These are phyloP conservation scores for Gobio gobio DNA, from an alignment of 2,113 vertebrate genomes.

Conservation along the genomic window DNA sequence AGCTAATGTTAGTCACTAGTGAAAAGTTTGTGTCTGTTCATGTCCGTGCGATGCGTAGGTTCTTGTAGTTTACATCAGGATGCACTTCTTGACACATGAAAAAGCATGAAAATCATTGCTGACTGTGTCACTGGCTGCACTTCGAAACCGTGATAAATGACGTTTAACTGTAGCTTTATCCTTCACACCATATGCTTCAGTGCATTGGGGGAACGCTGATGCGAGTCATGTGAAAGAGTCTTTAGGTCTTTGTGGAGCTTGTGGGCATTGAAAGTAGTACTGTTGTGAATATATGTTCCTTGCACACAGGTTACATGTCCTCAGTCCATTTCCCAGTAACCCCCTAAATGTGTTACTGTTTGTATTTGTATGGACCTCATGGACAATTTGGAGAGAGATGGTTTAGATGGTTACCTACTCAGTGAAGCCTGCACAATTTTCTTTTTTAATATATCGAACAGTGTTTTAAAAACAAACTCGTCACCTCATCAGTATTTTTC, in stretches of 20 bases:
- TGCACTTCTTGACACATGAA: too few species aligned
- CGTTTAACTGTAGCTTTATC: neutral
- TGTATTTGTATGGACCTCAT: neutral
- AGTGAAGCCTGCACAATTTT: constrained; percentile 20
- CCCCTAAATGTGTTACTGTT: constrained; percentile 11
- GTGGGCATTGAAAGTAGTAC: constrained; percentile 19
- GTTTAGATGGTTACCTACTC: neutral
- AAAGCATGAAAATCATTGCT: neutral
- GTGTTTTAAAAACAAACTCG: neutral
- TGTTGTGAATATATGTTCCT: constrained; percentile 25
- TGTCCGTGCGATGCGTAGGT: neutral
- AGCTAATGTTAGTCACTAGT: neutral
- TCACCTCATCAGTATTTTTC: neutral
- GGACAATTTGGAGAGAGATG: neutral
- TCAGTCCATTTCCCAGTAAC: neutral
- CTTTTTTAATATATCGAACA: constrained; percentile 1
- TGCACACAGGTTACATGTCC: constrained; percentile 16
- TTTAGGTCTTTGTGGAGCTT: constrained; percentile 2
- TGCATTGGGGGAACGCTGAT: neutral
- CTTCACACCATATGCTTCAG: neutral
- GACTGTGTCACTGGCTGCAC: neutral
- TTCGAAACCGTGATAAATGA: neutral
- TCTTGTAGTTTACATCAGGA: too few species aligned
- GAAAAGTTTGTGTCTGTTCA: neutral
- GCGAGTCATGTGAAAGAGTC: constrained; percentile 2